These are phyloP conservation scores for Acanthopleura granulata DNA, from an alignment of 2,888 invertebrate genomes.

Conservation along the genomic window DNA sequence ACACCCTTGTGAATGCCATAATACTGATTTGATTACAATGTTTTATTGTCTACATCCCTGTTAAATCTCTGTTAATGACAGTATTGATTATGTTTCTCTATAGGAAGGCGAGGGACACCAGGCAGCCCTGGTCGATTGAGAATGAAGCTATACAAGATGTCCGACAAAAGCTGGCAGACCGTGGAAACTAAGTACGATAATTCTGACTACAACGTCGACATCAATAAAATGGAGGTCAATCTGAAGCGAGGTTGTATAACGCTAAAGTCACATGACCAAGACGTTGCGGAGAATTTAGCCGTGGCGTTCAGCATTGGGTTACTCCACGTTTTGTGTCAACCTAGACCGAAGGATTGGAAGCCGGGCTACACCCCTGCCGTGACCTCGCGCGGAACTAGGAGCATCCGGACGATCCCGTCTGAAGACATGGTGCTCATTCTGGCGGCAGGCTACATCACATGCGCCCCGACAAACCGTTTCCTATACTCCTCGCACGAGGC, in stretches of 20 bases:
- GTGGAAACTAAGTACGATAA: conserved; percentile 43
- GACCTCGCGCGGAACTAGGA: conserved; percentile 35
- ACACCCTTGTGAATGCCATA: too few species aligned
- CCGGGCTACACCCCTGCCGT: conserved; percentile 35
- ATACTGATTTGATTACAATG: too few species aligned
- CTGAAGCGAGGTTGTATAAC: conserved; percentile 54
- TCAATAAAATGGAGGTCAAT: conserved; percentile 50
- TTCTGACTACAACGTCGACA: conserved; percentile 41
- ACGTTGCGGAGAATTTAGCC: conserved; percentile 70
- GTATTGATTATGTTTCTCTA: background rate
- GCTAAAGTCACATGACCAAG: conserved; percentile 38
- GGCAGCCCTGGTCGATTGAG: conserved; percentile 63
- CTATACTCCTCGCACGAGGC: conserved; percentile 47
- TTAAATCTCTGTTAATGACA: too few species aligned
- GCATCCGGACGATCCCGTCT: conserved; percentile 50
- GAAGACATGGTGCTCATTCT: conserved; percentile 66
- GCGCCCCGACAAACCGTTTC: conserved; percentile 64
- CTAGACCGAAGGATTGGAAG: conserved; percentile 60
- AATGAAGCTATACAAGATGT: conserved; percentile 53
- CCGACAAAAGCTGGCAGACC: conserved; percentile 37
- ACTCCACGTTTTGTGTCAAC: conserved; percentile 72
- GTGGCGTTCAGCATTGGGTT: conserved; percentile 71
- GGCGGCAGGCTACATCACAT: conserved; percentile 70
- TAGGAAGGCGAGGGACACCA: conserved; percentile 55
- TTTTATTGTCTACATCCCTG: too few species aligned